Conservation (phyloP, 2,888 invertebrate genomes). For the Eledona agricola region DNA sequence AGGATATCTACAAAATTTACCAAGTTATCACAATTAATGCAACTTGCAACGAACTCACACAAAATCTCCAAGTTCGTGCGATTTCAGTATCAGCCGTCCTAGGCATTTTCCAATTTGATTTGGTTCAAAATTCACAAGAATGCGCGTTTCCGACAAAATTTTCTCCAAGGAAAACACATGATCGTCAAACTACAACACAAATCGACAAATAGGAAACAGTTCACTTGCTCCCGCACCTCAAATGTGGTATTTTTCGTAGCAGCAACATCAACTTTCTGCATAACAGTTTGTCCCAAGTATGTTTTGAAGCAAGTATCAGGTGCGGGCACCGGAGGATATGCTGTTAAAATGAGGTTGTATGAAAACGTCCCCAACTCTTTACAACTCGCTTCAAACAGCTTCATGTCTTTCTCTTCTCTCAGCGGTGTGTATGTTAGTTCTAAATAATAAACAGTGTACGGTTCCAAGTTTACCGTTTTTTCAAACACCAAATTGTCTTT, state of each 20-base stretch:
- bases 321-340: constrained; percentile 20
- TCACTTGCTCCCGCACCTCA: no score
- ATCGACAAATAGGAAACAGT: no score
- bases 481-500: constrained; percentile 46
- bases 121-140: constrained; percentile 21
- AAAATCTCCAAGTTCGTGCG: constrained; percentile 19
- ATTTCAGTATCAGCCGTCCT: constrained; percentile 19
- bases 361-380: constrained; percentile 27
- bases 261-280: constrained; percentile 14
- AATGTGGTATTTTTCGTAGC: constrained; percentile 5
- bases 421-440: constrained; percentile 24
- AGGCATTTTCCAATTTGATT: constrained; percentile 13
- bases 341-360: constrained; percentile 11
- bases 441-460: constrained; percentile 47
- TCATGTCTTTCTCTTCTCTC: constrained; percentile 9
- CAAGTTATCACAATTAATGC: neutral
- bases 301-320: constrained; percentile 11
- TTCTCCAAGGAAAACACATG: constrained; percentile 12
- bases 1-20: constrained; percentile 26
- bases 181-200: constrained; percentile 21
- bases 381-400: constrained; percentile 17
- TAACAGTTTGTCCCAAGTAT: constrained; percentile 17
- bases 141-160: neutral
- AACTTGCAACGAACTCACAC: constrained; percentile 12
- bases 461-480: constrained; percentile 45